Evolutionary conservation across 92 coral and sea anemone species (phyloP).

Genomic region (Heliopora coerulea): DNA sequence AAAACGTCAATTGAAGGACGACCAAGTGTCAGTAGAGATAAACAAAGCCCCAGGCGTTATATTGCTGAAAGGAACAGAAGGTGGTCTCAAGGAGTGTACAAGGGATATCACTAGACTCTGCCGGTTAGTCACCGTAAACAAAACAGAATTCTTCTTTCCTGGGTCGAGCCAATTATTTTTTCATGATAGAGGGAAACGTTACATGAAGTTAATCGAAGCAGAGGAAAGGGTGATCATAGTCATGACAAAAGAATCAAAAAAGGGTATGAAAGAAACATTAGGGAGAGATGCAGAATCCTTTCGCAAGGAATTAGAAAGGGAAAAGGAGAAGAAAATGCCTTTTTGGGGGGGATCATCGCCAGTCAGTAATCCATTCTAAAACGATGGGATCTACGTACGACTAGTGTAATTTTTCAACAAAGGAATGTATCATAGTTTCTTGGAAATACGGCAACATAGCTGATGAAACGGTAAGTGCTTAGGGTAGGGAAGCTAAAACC

Average conservation of each 20-base stretch:
- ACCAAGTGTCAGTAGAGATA: not conserved
- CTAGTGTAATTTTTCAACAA: constrained; percentile 30
- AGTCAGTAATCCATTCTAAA: not conserved
- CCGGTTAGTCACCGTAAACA: constrained; percentile 22
- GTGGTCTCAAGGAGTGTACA: constrained; percentile 1
- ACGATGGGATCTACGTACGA: not conserved
- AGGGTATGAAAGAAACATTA: not conserved
- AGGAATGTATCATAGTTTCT: constrained; percentile 56
- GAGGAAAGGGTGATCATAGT: constrained; percentile 7
- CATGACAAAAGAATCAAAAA: not conserved
- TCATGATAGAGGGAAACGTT: constrained; percentile 54
- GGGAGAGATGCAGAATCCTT: not conserved
- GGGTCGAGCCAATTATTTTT: constrained; percentile 57
- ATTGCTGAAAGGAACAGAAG: not conserved
- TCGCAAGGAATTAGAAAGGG: not conserved
- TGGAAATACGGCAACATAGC: constrained; percentile 76
- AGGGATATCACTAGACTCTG: not conserved
- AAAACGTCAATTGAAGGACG: not conserved
- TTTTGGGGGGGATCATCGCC: not conserved
- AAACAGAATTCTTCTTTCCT: constrained; percentile 51
- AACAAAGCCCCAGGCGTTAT: not conserved
- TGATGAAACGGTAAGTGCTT: constrained; percentile 55
- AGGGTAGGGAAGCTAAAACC: too few species aligned
- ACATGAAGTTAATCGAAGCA: constrained; percentile 57
- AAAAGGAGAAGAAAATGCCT: not conserved